Conservation (phyloP, 2,113 vertebrate genomes). For the Triplophysa dalaica region DNA sequence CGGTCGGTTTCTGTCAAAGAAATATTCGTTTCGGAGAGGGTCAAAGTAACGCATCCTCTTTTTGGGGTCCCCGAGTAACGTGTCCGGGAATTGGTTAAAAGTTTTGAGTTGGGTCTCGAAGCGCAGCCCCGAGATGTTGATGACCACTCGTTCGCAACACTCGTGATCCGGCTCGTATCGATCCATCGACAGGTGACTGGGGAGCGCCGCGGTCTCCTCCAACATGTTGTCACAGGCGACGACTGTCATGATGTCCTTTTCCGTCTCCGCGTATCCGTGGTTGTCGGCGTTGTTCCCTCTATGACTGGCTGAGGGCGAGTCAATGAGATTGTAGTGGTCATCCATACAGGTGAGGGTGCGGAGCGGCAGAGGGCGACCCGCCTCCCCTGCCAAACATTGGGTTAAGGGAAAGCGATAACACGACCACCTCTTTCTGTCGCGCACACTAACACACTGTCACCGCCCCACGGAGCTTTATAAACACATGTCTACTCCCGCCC, state of each 20-base stretch:
- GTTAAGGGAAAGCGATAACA: conserved; percentile 50
- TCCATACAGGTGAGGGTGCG: conserved; percentile 80
- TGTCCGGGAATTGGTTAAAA: conserved; percentile 93
- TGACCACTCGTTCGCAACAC: conserved; percentile 91
- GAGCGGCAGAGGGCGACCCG: conserved; percentile 67
- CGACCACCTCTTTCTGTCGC: conserved; percentile 43
- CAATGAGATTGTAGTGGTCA: conserved; percentile 80
- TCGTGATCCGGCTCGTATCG: conserved; percentile 76
- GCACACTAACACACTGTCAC: conserved; percentile 57
- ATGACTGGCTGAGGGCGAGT: conserved; percentile 73
- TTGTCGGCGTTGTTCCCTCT: conserved; percentile 69
- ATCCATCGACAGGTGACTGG: conserved; percentile 69
- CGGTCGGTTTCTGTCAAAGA: conserved; percentile 95
- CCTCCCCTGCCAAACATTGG: conserved; percentile 66
- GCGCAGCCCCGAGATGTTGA: conserved; percentile 95
- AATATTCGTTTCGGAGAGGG: conserved; percentile 96
- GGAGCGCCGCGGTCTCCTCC: conserved; percentile 75
- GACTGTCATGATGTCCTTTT: conserved; percentile 84
- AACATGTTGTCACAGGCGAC: conserved; percentile 79
- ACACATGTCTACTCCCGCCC: conserved; percentile 71
- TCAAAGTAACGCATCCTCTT: conserved; percentile 98
- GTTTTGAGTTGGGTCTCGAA: conserved; percentile 98
- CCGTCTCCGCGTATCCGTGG: conserved; percentile 75
- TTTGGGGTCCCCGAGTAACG: conserved; percentile 90
- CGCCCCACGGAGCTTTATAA: conserved; percentile 61